These are phyloP conservation scores for Aptenodytes patagonicus DNA, from an alignment of 2,113 vertebrate species.

Conservation along the genomic window DNA sequence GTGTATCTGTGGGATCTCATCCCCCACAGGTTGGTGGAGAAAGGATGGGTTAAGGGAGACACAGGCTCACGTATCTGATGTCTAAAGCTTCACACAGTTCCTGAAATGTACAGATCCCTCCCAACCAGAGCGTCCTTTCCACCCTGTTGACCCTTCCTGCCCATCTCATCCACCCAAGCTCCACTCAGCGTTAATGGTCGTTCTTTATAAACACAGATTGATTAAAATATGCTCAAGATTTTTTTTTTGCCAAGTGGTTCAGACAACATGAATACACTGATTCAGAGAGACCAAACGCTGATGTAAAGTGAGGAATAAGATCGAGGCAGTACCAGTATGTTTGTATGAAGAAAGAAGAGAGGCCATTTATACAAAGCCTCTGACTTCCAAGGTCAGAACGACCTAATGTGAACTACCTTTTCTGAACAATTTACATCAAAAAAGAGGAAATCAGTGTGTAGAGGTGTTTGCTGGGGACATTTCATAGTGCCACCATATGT, in stretches of 20 bases:
- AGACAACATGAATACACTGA: background rate
- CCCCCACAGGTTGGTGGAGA: accelerated
- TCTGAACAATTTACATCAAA: background rate
- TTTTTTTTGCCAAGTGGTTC: background rate
- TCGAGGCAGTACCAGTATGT: background rate
- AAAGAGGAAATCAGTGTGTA: background rate
- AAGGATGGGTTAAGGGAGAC: background rate
- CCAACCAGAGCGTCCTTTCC: background rate
- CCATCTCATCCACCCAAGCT: background rate
- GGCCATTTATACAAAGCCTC: background rate
- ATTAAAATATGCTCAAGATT: background rate
- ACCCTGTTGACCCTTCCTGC: background rate
- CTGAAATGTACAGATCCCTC: background rate
- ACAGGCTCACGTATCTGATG: accelerated
- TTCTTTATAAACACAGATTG: background rate
- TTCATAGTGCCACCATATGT: background rate
- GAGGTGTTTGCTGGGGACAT: background rate
- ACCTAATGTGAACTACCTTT: background rate
- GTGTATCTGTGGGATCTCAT: background rate
- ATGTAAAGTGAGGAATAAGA: background rate
- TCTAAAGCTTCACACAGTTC: background rate
- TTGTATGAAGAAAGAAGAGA: background rate
- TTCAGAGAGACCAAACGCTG: background rate
- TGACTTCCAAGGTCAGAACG: background rate
- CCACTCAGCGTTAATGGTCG: background rate